Percentiles rank a stretch among this genome's conserved stretches.
Evolutionary conservation across 2,797 vertebrate genomes (phyloP).

Genomic region (Anableps anableps): DNA sequence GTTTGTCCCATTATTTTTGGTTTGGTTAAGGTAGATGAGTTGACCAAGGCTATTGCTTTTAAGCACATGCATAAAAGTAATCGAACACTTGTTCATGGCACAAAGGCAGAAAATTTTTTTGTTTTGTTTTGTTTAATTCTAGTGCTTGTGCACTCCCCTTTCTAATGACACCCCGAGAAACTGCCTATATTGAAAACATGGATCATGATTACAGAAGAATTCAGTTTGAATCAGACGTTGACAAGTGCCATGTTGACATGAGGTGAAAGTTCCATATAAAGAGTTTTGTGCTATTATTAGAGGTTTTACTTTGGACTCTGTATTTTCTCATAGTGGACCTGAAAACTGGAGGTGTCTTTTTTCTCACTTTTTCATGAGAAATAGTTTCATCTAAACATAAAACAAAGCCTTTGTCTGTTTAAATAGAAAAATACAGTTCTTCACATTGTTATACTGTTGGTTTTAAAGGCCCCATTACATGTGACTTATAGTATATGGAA

Average conservation of each 20-base stretch:
- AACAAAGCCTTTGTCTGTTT: constrained; percentile 3
- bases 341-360: neutral
- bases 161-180: neutral
- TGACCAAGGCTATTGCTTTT: too few relatives aligned
- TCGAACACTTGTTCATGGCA: too few relatives aligned
- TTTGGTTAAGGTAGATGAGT: too few relatives aligned
- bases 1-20: too few relatives aligned
- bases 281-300: neutral
- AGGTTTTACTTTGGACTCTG: neutral
- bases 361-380: neutral
- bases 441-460: neutral
- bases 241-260: neutral
- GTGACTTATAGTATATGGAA: constrained; percentile 14
- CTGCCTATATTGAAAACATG: neutral
- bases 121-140: neutral
- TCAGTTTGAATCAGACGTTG: neutral
- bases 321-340: neutral
- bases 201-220: neutral
- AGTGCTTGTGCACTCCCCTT: neutral
- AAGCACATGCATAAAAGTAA: too few relatives aligned
- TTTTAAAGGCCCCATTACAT: constrained; percentile 5
- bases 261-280: neutral
- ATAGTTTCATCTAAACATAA: neutral
- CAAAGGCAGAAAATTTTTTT: neutral
- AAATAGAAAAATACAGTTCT: constrained; percentile 6